These are phyloP conservation scores for Perizoma affinitatum DNA, from an alignment of 2,888 invertebrate genomes.

Conservation along the genomic window DNA sequence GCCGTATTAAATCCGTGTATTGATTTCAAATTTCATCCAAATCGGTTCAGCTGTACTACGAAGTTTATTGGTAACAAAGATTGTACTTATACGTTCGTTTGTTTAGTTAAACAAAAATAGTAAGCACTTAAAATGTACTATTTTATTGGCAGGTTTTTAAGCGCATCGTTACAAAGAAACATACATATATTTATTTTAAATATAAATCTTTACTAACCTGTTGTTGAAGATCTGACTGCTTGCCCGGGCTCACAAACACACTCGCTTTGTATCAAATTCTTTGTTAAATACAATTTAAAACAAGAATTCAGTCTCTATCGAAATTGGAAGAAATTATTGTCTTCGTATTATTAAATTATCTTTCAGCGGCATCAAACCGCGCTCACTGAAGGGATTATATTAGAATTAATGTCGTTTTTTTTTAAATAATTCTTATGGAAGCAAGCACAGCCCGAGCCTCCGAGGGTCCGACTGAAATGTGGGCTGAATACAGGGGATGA, in stretches of 20 bases:
- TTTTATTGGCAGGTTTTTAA: too few species aligned
- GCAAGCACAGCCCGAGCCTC: conserved; percentile 48
- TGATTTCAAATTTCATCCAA: too few species aligned
- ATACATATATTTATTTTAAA: too few species aligned
- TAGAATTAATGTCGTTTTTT: conserved; percentile 12
- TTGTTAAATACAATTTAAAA: conserved; percentile 5
- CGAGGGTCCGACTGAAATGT: conserved; percentile 67
- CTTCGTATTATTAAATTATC: conserved; percentile 2
- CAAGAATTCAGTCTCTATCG: conserved; percentile 20
- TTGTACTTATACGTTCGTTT: too few species aligned
- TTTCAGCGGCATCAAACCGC: conserved; percentile 3
- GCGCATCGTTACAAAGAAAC: too few species aligned
- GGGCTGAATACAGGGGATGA: conserved; percentile 71
- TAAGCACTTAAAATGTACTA: too few species aligned
- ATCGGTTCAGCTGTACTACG: too few species aligned
- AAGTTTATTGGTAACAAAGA: too few species aligned
- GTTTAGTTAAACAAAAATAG: too few species aligned
- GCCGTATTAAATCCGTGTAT: too few species aligned
- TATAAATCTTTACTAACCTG: conserved; percentile 45
- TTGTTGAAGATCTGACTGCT: conserved; percentile 39
- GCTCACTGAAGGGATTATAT: not conserved
- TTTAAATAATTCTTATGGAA: conserved; percentile 1
- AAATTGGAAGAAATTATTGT: conserved; percentile 25
- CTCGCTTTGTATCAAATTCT: conserved; percentile 20
- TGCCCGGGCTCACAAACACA: conserved; percentile 47